Conservation (phyloP, 2,113 vertebrate genomes). For the Sapayoa aenigma region DNA sequence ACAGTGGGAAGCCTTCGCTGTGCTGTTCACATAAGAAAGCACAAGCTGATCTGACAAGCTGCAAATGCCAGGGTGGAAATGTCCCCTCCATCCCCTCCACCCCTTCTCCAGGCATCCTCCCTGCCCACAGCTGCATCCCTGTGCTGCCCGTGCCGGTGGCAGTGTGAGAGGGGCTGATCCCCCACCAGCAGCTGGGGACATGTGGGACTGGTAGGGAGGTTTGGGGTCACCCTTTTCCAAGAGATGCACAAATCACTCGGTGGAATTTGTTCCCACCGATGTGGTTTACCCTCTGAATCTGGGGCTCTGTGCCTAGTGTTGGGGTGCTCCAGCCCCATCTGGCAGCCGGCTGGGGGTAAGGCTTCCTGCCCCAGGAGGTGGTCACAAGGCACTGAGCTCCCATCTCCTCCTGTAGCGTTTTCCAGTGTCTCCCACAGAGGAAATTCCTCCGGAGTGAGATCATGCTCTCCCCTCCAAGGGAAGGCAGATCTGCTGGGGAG, state of each 20-base stretch:
- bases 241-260: accelerated
- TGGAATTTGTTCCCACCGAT: accelerated
- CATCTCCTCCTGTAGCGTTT: background rate
- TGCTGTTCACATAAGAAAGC: background rate
- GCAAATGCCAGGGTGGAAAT: background rate
- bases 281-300: background rate
- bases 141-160: background rate
- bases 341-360: background rate
- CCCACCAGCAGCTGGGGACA: background rate
- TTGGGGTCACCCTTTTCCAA: background rate
- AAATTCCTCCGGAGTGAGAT: conserved; percentile 19
- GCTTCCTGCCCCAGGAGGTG: background rate
- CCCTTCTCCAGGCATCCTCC: background rate
- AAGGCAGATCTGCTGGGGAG: background rate
- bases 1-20: background rate
- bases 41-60: background rate
- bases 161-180: background rate
- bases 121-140: background rate
- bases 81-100: background rate
- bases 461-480: background rate
- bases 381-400: background rate
- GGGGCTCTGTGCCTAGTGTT: background rate
- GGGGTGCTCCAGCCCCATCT: background rate
- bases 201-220: accelerated
- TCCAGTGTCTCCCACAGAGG: background rate